Base-by-base conservation (phyloP, 2,888 invertebrate genomes). In the Caenorhabditis sp. region DNA sequence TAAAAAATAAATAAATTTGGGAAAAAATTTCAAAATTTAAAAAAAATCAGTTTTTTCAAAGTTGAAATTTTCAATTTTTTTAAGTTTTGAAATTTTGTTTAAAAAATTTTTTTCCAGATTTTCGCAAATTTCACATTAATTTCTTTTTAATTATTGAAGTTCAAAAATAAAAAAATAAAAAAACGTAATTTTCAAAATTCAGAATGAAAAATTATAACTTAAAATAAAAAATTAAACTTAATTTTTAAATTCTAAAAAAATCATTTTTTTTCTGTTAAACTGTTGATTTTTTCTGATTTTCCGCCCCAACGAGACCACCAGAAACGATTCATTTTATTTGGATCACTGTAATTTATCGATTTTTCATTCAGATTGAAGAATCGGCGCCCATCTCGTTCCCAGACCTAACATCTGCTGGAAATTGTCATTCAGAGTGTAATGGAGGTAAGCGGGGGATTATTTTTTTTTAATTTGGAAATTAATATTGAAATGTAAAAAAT, bases 401-500 rank as follows among this genome's bases (percentile, higher is more conserved):
- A 15, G 89, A 89, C 58, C 68, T 90, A 40, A 82, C 80, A n/a
- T 90, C 90, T 15, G 90, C 81, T 26, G 87, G 86, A 24, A 85
- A 90, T 77, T 90, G 90, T 72, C 90, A 90, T 61, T 58, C 77
- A 0, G 89, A 91, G 65, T 90, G 90, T 68, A 67, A 83, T 32
- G 85, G 85, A 55, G 90, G 90, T 56, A 37, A 18, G 55, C n/a
- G n/a, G n/a, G n/a, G n/a, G n/a, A n/a, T n/a, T 2, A 5, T 8
- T 40, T 13, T 40, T 40, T 40, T 40, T 40, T 5, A 22, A 53
- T 50, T 50, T 50, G 22, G 22, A 50, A 50, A 18, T 50, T 50
- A 20, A 8, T 1, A 40, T 40, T 24, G 2, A 8, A 51, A 24
- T 22, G 22, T 24, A 8, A 50, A 50, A 50, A 51, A 22, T 55